A percentile compares a stretch with the other conserved stretches of the same genome.
These are phyloP conservation scores for Harpagoxenus sublaevis DNA, from an alignment of 2,888 invertebrate genomes.

Conservation along the genomic window DNA sequence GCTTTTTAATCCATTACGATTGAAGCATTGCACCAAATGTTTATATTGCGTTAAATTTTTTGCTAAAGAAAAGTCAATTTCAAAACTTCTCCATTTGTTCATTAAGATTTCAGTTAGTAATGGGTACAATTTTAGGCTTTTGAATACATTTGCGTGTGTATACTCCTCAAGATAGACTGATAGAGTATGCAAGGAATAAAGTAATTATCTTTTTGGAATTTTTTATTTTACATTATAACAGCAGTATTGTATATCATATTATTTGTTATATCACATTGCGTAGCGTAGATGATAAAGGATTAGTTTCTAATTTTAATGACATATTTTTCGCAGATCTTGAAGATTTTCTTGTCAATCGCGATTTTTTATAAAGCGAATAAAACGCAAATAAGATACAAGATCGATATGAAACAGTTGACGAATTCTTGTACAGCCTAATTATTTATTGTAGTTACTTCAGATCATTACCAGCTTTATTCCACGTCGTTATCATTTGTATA, in stretches of 20 bases:
- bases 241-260: neutral
- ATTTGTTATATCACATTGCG: neutral
- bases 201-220: neutral
- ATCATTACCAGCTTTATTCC: neutral
- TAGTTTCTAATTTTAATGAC: neutral
- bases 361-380: neutral
- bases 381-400: neutral
- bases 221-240: neutral
- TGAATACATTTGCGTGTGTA: neutral
- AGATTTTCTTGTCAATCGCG: neutral
- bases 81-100: neutral
- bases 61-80: neutral
- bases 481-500: neutral
- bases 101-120: constrained; percentile 3
- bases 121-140: neutral
- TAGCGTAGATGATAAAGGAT: neutral
- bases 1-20: neutral
- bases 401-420: neutral
- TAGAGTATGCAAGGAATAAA: neutral
- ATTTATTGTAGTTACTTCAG: neutral
- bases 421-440: neutral
- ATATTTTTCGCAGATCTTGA: neutral
- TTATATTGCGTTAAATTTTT: neutral
- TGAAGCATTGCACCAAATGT: neutral
- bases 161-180: neutral